Evolutionary conservation across 2,888 invertebrate species (phyloP).

Genomic region (Melolontha melolontha): DNA sequence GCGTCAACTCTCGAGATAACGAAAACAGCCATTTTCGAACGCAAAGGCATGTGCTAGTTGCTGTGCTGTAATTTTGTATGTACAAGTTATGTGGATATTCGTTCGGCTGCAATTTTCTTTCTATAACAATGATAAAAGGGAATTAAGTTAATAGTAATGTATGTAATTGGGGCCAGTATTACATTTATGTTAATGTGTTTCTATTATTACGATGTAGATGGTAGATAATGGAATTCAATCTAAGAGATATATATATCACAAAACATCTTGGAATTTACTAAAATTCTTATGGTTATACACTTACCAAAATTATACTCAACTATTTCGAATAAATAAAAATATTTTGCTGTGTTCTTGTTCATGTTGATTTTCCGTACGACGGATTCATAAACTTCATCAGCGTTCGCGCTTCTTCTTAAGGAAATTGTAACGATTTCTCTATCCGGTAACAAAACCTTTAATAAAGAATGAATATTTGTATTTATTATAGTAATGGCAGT

Average conservation of each 20-base stretch:
- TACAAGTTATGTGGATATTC: conserved; percentile 98
- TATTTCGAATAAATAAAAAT: conserved; percentile 94
- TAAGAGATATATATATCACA: too few relatives aligned
- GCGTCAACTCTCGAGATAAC: conserved; percentile 74
- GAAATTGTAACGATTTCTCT: conserved; percentile 89
- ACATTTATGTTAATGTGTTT: too few relatives aligned
- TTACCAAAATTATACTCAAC: conserved; percentile 94
- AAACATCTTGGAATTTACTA: too few relatives aligned
- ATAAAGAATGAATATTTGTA: conserved; percentile 40
- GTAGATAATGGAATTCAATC: too few relatives aligned
- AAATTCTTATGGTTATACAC: too few relatives aligned
- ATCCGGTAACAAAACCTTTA: conserved; percentile 85
- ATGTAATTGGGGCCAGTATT: too few relatives aligned
- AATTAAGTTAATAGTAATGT: conserved; percentile 13
- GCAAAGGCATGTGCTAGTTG: conserved; percentile 93
- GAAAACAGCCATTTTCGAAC: conserved; percentile 91
- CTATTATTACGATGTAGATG: too few relatives aligned
- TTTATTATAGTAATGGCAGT: too few relatives aligned
- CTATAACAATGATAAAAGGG: conserved; percentile 67
- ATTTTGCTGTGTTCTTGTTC: conserved; percentile 83
- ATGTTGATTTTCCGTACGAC: conserved; percentile 88
- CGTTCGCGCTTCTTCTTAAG: conserved; percentile 88
- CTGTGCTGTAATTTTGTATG: conserved; percentile 99
- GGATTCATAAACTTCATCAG: conserved; percentile 90
- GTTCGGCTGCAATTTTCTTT: conserved; percentile 91